Evolutionary conservation across 1,140 invertebrate genomes (phyloP), one percentile per base, ranked within the genome.

Genomic region (Oppia nitens): DNA sequence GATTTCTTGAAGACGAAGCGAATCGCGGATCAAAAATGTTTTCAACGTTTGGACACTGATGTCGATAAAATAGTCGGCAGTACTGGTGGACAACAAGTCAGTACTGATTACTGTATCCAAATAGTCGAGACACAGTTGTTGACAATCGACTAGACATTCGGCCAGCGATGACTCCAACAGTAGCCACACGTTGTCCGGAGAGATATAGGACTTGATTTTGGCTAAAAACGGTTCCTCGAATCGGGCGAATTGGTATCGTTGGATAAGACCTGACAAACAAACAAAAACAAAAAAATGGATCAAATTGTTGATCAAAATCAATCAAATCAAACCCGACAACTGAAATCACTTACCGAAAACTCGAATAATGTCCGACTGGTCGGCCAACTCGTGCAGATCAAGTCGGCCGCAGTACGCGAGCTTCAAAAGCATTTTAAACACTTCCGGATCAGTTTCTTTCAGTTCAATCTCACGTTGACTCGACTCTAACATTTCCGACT

Each of bases 401-500:
- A 56, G 28, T 23, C 12, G 9, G 3, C 55, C 55, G 29, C 28
- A 17, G 21, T 56, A 56, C 12, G 25, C 12, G 9, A 56, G 6
- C 21, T 56, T 47, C 3, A 56, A 21, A 14, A 56, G 27, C 6
- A 56, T n/a, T 11, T 9, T 12, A 49, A 56, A 56, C 6, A 56
- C 11, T 9, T 56, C 28, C 9, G 55, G 28, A 49, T 56, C 28
- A 3, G 55, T 56, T 49, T 56, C 55, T 25, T 56, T 56, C 55
- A 56, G 21, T 26, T 47, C n/a, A 12, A 56, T 26, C 9, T 17
- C 2, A 6, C 11, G 12, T 20, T 26, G 20, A 4, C 6, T 47
- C 12, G 55, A 56, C 27, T 56, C 55, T 11, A 56, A 9, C 55
- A 56, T 56, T 24, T 20, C 11, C 27, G 20, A 9, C 14, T 53